Percentiles rank a stretch among this genome's conserved stretches.
phyloP scores from a whole-genome alignment of 2,888 invertebrate genomes.

The Pyrrhia umbra region DNA sequence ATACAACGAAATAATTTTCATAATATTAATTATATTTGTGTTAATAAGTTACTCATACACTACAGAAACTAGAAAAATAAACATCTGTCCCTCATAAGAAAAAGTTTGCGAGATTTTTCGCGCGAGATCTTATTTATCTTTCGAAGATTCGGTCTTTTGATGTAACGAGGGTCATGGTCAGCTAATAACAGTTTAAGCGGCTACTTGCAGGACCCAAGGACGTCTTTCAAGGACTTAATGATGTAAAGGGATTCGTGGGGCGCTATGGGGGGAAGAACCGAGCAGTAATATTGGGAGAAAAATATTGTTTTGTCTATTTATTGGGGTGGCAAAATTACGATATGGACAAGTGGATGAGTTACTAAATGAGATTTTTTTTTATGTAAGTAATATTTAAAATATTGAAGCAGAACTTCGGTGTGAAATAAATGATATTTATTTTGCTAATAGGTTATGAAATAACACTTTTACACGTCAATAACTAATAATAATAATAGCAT shows the following conservation, averaged over 20 bases:
- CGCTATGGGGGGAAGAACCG: conserved; percentile 8
- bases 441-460: too few relatives aligned
- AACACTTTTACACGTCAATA: too few relatives aligned
- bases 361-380: too few relatives aligned
- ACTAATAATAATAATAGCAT: too few relatives aligned
- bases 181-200: conserved; percentile 52
- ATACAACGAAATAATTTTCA: neutral
- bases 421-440: too few relatives aligned
- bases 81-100: conserved; percentile 14
- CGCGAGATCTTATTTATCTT: conserved; percentile 49
- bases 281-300: neutral
- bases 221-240: conserved; percentile 47
- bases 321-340: neutral
- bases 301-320: neutral
- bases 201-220: conserved; percentile 50
- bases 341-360: neutral
- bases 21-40: too few relatives aligned
- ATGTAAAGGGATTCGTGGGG: conserved; percentile 45
- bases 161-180: conserved; percentile 63
- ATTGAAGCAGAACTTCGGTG: too few relatives aligned
- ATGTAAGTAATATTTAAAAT: too few relatives aligned
- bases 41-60: neutral
- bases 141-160: conserved; percentile 41
- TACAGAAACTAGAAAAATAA: conserved; percentile 16
- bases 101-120: conserved; percentile 39